phyloP scores from a whole-genome alignment of 2,797 vertebrate genomes.

The Enteromius radiatus region DNA sequence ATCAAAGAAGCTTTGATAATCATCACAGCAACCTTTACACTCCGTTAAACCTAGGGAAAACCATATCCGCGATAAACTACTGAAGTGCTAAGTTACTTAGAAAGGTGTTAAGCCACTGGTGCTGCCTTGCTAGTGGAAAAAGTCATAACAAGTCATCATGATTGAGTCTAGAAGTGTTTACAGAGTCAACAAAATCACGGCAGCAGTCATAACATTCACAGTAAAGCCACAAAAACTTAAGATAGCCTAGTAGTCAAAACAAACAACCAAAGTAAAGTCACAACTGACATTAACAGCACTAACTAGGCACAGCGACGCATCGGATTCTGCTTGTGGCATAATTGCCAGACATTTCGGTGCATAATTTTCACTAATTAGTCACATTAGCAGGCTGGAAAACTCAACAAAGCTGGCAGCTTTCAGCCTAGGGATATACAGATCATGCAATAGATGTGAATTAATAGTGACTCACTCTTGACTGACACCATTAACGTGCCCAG shows the following conservation, averaged over 20 bases:
- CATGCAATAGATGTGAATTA: conserved; percentile 65
- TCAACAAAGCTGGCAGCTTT: conserved; percentile 35
- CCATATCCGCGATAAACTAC: background rate
- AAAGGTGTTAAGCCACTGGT: conserved; percentile 9
- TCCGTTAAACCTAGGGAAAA: background rate
- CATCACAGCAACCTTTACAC: background rate
- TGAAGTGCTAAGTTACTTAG: background rate
- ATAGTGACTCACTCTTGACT: conserved; percentile 69
- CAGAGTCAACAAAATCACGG: background rate
- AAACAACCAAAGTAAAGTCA: conserved; percentile 36
- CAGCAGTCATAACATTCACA: conserved; percentile 19
- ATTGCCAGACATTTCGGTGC: conserved; percentile 57
- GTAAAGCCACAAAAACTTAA: background rate
- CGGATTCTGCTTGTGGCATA: conserved; percentile 54
- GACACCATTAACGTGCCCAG: conserved; percentile 66
- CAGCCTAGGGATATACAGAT: conserved; percentile 61
- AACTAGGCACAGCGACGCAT: conserved; percentile 49
- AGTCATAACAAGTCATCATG: conserved; percentile 5
- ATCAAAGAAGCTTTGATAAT: background rate
- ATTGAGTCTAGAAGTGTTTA: conserved; percentile 24
- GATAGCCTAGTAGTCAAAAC: conserved; percentile 31
- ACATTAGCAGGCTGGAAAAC: conserved; percentile 64
- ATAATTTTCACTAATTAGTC: conserved; percentile 64
- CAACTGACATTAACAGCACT: conserved; percentile 1
- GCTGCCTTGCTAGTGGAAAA: background rate